phyloP scores from a whole-genome alignment of 2,113 vertebrate species.

The Colistium nudipinnis region DNA sequence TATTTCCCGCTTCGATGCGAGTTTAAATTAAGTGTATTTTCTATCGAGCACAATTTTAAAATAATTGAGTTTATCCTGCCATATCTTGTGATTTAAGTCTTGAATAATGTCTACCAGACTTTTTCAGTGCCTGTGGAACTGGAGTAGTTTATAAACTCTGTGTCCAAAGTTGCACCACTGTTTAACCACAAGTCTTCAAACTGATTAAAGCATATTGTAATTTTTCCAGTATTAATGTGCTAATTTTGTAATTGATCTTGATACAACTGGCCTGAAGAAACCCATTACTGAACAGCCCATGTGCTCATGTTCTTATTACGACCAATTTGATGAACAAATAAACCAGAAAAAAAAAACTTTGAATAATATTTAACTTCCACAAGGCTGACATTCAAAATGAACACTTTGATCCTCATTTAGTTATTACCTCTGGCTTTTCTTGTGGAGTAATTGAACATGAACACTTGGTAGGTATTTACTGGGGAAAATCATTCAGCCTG shows the following conservation, averaged over 20 bases:
- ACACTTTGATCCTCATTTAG: slow-evolving; percentile 8
- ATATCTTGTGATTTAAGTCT: slow-evolving; percentile 28
- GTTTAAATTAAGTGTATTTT: background rate
- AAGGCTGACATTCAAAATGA: background rate
- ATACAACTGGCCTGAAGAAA: slow-evolving; percentile 60
- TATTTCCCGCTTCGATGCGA: background rate
- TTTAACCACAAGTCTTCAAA: slow-evolving; percentile 58
- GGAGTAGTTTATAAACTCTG: too few species aligned
- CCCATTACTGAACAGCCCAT: slow-evolving; percentile 44
- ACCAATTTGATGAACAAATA: slow-evolving; percentile 16
- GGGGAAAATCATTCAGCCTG: slow-evolving; percentile 4
- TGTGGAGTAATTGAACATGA: slow-evolving; percentile 4
- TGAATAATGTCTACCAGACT: slow-evolving; percentile 8
- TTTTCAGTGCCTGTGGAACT: slow-evolving; percentile 24
- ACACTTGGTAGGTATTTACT: background rate
- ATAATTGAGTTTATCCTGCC: slow-evolving; percentile 1
- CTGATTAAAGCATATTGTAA: slow-evolving; percentile 58
- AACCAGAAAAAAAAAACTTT: slow-evolving; percentile 2
- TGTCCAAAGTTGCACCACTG: slow-evolving; percentile 29
- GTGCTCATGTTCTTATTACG: slow-evolving; percentile 25
- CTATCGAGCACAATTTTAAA: background rate
- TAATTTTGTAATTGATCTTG: slow-evolving; percentile 65
- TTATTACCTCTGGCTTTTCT: slow-evolving; percentile 13
- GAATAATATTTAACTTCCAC: background rate
- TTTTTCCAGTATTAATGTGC: slow-evolving; percentile 52